Base-by-base conservation (phyloP, 2,797 vertebrate genomes). In the Phoxinus dragarum region DNA sequence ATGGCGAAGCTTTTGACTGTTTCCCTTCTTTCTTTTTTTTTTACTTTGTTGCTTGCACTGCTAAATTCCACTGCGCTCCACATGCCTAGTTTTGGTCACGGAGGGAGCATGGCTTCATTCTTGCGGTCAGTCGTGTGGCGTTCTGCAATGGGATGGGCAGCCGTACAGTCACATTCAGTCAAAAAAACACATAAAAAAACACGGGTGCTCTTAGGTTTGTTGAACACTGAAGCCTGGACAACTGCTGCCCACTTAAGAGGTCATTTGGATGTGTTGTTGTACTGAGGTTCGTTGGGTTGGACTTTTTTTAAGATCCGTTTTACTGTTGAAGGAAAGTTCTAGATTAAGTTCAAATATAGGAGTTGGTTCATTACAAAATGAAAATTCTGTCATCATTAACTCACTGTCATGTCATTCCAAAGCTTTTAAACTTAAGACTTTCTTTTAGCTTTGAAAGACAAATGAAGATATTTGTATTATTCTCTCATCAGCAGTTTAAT, bases 31-130 rank as follows among this genome's bases (percentile, higher is more conserved):
- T 52, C 36, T 54, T 81, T 27, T 3, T 2, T 80, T 54, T 59
- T 34, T 69, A 54, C 31, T 40, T 27, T 78, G 64, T 77, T 78
- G 23, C 74, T 68, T 56, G 74, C 49, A n/a, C n/a, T 11, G n/a
- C 73, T 56, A 36, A 68, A 84, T 77, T 84, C 82, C 82, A 84
- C 36, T 27, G 6, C 4, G n/a, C 16, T 81, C 68, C 52, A 80
- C 54, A 49, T 85, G 67, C 54, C 66, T 31, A 54, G 38, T n/a
- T 76, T 71, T 81, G 54, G 84, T 87, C 84, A 67, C 78, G 80
- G 88, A 80, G 80, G 77, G 81, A 87, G 49, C 40, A 76, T 84
- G 74, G 82, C 64, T 78, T 54, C 64, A 77, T 84, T 84, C 47
- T 84, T 77, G 82, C 4, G 82, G 82, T 69, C 47, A n/a, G 61